Evolutionary conservation across 2,113 vertebrate genomes (phyloP).

Genomic region (Pelecanoides urinatrix): DNA sequence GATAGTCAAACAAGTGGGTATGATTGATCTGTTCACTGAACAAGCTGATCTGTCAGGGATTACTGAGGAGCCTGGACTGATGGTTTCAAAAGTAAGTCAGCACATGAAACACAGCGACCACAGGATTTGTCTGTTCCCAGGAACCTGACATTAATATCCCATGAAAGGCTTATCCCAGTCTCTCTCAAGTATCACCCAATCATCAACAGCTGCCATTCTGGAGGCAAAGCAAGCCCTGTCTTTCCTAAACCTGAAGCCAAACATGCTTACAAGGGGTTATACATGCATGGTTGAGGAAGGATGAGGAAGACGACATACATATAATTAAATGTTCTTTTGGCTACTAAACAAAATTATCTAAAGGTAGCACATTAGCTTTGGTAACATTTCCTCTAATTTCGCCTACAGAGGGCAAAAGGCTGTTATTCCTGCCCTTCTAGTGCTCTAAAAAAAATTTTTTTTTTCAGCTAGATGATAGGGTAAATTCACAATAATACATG

Average conservation of each 20-base stretch:
- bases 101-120: neutral
- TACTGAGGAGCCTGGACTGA: slow-evolving; percentile 69
- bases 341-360: neutral
- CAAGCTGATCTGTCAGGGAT: slow-evolving; percentile 81
- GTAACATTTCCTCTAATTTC: slow-evolving; percentile 1
- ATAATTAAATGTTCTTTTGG: slow-evolving; percentile 7
- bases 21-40: slow-evolving; percentile 78
- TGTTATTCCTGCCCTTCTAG: neutral
- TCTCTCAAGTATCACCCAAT: neutral
- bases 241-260: neutral
- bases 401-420: neutral
- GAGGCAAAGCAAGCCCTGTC: neutral
- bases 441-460: slow-evolving; percentile 1
- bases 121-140: neutral
- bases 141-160: neutral
- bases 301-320: neutral
- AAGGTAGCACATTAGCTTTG: neutral
- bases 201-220: neutral
- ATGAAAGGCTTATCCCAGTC: neutral
- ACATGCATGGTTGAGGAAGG: neutral
- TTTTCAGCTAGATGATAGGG: slow-evolving; percentile 46
- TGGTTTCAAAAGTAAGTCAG: slow-evolving; percentile 81
- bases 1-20: slow-evolving; percentile 75
- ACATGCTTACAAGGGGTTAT: neutral
- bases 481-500: slow-evolving; percentile 28